phyloP scores from a whole-genome alignment of 2,113 vertebrate species.

The Aegotheles bennettii region DNA sequence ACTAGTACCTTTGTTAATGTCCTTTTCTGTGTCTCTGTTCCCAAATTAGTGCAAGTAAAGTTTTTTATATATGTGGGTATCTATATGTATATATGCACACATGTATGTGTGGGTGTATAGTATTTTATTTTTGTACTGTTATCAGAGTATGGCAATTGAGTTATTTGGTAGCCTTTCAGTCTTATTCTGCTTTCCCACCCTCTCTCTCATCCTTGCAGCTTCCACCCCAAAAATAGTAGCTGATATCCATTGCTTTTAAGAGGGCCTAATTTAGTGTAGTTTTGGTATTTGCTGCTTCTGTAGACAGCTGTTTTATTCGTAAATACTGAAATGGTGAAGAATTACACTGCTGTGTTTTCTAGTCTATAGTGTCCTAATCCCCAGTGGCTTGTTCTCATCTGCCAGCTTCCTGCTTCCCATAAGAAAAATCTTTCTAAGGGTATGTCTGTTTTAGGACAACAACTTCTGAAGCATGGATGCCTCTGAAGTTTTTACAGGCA shows the following conservation, averaged over 20 bases:
- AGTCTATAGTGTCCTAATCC: not conserved
- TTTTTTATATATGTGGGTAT: not conserved
- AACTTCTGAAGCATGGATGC: not conserved
- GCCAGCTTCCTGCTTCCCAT: slow-evolving; percentile 23
- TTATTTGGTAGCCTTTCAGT: not conserved
- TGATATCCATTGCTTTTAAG: not conserved
- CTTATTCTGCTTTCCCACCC: not conserved
- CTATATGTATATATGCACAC: not conserved
- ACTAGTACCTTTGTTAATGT: not conserved
- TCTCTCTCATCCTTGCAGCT: not conserved
- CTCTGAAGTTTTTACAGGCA: not conserved
- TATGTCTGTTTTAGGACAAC: not conserved
- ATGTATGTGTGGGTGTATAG: not conserved
- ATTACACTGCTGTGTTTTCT: not conserved
- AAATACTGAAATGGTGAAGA: not conserved
- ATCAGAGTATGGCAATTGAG: not conserved
- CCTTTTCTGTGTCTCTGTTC: not conserved
- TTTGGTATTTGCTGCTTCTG: not conserved
- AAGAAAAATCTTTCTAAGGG: not conserved
- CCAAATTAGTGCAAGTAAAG: not conserved
- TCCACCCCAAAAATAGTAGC: not conserved
- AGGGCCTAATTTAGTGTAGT: not conserved
- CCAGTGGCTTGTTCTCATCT: not conserved
- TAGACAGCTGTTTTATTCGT: not conserved
- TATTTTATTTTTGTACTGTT: not conserved